Conservation (phyloP, 2,888 invertebrate species). For the Brachyopa scutellaris region DNA sequence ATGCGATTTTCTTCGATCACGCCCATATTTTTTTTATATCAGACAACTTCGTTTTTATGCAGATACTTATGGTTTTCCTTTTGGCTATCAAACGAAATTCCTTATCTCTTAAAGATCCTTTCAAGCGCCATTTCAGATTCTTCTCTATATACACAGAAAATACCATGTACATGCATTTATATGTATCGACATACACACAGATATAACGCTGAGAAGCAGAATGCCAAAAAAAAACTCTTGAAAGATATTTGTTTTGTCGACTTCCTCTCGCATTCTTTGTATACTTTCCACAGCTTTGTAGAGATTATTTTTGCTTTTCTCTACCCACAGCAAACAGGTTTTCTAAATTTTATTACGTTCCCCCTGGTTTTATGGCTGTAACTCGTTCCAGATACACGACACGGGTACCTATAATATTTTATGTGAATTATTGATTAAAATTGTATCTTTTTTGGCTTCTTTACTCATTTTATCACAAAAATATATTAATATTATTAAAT, state of each 20-base stretch:
- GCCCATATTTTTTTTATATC: slow-evolving; percentile 20
- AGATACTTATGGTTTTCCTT: background rate
- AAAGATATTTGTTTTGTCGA: slow-evolving; percentile 57
- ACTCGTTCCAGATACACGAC: slow-evolving; percentile 38
- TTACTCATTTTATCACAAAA: background rate
- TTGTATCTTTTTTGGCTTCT: slow-evolving; percentile 12
- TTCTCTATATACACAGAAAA: slow-evolving; percentile 1
- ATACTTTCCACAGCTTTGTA: slow-evolving; percentile 68
- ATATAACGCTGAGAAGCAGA: background rate
- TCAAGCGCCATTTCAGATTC: slow-evolving; percentile 37
- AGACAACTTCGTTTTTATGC: slow-evolving; percentile 10
- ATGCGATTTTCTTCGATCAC: slow-evolving; percentile 21
- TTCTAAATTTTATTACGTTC: slow-evolving; percentile 44
- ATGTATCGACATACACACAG: no score
- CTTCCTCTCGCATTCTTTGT: slow-evolving; percentile 65
- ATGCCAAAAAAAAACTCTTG: slow-evolving; percentile 12
- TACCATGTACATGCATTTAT: background rate
- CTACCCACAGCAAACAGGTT: slow-evolving; percentile 62
- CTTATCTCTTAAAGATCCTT: slow-evolving; percentile 63
- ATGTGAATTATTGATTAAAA: slow-evolving; percentile 12
- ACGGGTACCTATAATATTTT: slow-evolving; percentile 27
- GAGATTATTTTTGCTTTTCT: slow-evolving; percentile 46
- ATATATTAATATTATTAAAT: background rate
- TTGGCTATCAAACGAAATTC: slow-evolving; percentile 37
- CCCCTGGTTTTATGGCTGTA: slow-evolving; percentile 48